Evolutionary conservation across 2,113 vertebrate genomes (phyloP).

Genomic region (Pseudonaja textilis): DNA sequence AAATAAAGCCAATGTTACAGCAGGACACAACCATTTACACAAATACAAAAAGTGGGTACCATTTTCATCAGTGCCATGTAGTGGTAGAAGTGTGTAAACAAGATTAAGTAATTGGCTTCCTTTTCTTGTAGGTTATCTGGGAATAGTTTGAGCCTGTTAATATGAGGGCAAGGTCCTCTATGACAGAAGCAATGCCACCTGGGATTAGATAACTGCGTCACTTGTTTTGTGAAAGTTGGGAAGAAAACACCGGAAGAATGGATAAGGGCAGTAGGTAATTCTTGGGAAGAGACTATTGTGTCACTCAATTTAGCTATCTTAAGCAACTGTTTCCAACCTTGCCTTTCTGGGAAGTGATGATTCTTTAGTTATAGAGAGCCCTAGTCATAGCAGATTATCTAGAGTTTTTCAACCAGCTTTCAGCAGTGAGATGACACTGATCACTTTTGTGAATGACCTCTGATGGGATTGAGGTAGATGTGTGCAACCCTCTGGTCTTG

Average conservation of each 20-base stretch:
- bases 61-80: not conserved
- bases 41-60: not conserved
- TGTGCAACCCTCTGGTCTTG: not conserved
- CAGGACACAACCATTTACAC: not conserved
- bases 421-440: not conserved
- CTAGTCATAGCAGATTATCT: not conserved
- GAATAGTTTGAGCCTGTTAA: not conserved
- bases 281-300: not conserved
- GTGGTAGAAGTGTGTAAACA: not conserved
- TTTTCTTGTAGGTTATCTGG: not conserved
- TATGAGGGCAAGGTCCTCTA: not conserved
- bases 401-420: not conserved
- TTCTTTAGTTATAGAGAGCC: not conserved
- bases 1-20: not conserved
- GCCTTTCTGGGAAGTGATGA: not conserved
- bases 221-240: not conserved
- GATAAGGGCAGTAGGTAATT: not conserved
- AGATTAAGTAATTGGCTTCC: not conserved
- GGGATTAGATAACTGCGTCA: not conserved
- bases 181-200: not conserved
- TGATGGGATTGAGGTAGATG: not conserved
- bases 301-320: not conserved
- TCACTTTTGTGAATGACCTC: not conserved
- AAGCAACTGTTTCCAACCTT: not conserved
- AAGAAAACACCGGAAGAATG: not conserved